These are phyloP conservation scores for Schrankia costaestrigalis DNA, from an alignment of 2,888 invertebrate species.

Conservation along the genomic window DNA sequence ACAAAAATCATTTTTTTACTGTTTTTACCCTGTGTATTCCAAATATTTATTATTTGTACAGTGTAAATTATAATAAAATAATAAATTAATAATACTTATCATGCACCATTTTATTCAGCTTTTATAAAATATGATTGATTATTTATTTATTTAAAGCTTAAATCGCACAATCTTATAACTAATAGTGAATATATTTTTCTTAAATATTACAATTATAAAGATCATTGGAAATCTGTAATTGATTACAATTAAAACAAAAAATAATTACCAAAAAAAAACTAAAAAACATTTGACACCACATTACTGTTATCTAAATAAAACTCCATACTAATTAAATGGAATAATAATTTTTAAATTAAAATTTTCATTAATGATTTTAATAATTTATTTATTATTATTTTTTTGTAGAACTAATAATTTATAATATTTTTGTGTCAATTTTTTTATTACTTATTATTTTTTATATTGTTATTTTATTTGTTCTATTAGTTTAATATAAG, in stretches of 20 bases:
- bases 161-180: slow-evolving; percentile 25
- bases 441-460: not conserved
- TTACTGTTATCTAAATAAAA: no score
- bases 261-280: not conserved
- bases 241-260: slow-evolving; percentile 5
- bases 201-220: slow-evolving; percentile 30
- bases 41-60: slow-evolving; percentile 32
- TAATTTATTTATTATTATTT: not conserved
- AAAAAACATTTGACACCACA: not conserved
- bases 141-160: slow-evolving; percentile 41
- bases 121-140: slow-evolving; percentile 22
- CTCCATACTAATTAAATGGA: not conserved
- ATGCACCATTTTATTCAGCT: slow-evolving; percentile 71
- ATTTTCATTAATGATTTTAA: no score
- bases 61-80: slow-evolving; percentile 13
- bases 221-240: slow-evolving; percentile 44
- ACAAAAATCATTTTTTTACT: not conserved
- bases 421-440: not conserved
- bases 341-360: not conserved
- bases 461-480: no score
- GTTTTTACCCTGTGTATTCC: slow-evolving; percentile 50
- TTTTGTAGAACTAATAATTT: not conserved
- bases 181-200: slow-evolving; percentile 20
- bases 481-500: no score
- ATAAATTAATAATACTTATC: slow-evolving; percentile 21